Percentiles rank a stretch among this genome's conserved stretches.
These are phyloP conservation scores for Trochalopteron elliotii DNA, from an alignment of 2,113 vertebrate species.

Conservation along the genomic window DNA sequence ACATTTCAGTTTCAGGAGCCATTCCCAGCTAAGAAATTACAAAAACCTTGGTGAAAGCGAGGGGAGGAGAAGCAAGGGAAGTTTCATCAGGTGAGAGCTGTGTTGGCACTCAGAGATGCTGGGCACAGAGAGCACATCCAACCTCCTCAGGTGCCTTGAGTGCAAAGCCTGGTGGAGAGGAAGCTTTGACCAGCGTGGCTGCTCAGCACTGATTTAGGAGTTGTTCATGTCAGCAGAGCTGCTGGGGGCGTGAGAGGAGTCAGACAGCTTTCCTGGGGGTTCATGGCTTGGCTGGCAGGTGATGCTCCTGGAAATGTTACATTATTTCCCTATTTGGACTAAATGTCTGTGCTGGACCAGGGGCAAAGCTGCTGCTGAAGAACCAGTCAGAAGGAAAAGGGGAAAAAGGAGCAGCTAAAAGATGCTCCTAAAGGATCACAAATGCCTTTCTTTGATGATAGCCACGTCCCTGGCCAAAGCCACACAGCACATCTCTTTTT, in stretches of 20 bases:
- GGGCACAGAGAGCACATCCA: background rate
- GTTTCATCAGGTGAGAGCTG: background rate
- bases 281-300: background rate
- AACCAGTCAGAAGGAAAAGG: background rate
- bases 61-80: background rate
- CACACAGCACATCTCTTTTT: background rate
- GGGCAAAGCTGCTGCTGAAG: background rate
- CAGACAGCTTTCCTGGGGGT: background rate
- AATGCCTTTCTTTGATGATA: background rate
- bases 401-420: background rate
- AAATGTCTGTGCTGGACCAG: background rate
- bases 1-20: background rate
- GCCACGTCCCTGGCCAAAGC: background rate
- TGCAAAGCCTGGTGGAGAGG: background rate
- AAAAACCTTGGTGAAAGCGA: background rate
- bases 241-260: background rate
- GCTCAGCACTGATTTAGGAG: background rate
- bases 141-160: background rate
- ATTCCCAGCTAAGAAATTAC: background rate
- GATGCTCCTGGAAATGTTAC: background rate
- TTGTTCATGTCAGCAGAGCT: background rate
- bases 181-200: background rate
- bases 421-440: background rate
- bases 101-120: background rate
- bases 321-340: background rate